Evolutionary conservation across 1,140 invertebrate species (phyloP).

Genomic region (Drosophila subpulchrella): DNA sequence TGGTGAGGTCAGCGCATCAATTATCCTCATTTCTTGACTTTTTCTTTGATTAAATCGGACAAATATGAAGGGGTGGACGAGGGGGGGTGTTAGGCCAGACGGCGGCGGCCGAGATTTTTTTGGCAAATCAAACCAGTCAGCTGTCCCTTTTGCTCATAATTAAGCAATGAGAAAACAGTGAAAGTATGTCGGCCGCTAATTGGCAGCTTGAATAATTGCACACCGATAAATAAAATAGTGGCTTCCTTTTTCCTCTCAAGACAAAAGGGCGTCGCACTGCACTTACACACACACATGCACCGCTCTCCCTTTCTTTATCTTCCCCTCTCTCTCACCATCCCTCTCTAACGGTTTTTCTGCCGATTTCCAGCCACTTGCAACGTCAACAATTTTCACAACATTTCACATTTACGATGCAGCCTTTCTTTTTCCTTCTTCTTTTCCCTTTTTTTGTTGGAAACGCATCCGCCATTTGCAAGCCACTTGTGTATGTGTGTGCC

Average conservation of each 20-base stretch:
- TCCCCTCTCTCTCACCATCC: neutral
- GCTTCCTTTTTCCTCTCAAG: conserved; percentile 37
- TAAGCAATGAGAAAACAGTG: conserved; percentile 41
- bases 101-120: conserved; percentile 67
- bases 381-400: conserved; percentile 75
- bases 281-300: conserved; percentile 36
- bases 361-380: conserved; percentile 65
- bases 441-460: conserved; percentile 49
- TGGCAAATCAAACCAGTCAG: conserved; percentile 67
- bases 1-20: conserved; percentile 68
- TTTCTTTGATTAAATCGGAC: conserved; percentile 71
- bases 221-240: conserved; percentile 16
- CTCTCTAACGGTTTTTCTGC: conserved; percentile 24
- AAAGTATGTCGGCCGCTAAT: conserved; percentile 69
- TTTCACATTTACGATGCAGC: conserved; percentile 70
- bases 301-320: neutral
- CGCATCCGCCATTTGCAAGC: conserved; percentile 81
- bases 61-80: conserved; percentile 24
- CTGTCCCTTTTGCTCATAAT: conserved; percentile 55
- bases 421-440: conserved; percentile 57
- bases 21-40: conserved; percentile 71
- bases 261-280: conserved; percentile 75
- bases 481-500: conserved; percentile 40
- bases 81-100: conserved; percentile 32
- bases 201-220: conserved; percentile 50